Base-by-base conservation (phyloP, 2,113 vertebrate genomes). In the Vimba vimba region DNA sequence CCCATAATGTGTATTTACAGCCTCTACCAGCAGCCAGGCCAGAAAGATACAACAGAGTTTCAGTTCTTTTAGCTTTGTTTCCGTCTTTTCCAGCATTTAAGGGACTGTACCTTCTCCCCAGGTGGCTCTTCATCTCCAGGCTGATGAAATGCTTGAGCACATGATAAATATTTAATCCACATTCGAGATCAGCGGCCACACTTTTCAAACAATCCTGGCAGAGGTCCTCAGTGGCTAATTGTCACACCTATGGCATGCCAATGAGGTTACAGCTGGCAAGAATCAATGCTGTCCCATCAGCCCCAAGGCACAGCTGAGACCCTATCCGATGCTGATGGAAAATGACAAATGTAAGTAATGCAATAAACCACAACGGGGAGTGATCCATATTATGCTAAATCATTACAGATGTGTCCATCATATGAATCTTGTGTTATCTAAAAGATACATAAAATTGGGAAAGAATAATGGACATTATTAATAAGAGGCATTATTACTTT, bases 121-220 rank as follows among this genome's bases (percentile, higher is more conserved):
- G 27, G 50, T 78, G 86, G 33, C 50, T 64, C 66, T 52, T 23
- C 45, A 64, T 57, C 57, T 25, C 59, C 57, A 57, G 69, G 11
- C 82, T 79, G 87, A 85, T 85, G 78, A 81, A 85, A 81, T 68
- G 57, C 71, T 80, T 45, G 27, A 78, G 50, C 84, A 82, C 73
- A 83, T 64, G 55, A 88, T 88, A 86, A 88, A 88, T 88, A 88
- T 79, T 88, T 88, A 62, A 88, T 86, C 68, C 84, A 59, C 64
- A 60, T 83, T 71, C 60, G 43, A 59, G 75, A 86, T 86, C 77
- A 74, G 68, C 9, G 25, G 62, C 27, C 81, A 39, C 73, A 80
- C 77, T 79, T 88, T 81, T 88, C 59, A 88, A 88, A 88, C 80
- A 85, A 83, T 86, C 87, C 82, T 77, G 80, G 76, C 73, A 77